Percentiles rank a stretch among this genome's conserved stretches.
Conservation (phyloP, 1,140 invertebrate species). For the Heterodera schachtii region DNA sequence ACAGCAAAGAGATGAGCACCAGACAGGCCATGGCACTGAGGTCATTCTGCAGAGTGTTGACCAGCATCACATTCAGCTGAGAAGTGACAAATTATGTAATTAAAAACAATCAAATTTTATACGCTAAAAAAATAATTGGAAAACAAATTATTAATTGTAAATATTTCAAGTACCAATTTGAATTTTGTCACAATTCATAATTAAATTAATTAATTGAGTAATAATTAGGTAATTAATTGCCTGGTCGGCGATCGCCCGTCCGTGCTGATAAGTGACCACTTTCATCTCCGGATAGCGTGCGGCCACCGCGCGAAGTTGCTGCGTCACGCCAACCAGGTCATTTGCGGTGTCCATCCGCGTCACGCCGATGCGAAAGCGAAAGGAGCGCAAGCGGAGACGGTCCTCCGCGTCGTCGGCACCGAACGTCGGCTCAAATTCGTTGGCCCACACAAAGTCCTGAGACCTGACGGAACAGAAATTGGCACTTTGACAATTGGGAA, state of each 20-base stretch:
- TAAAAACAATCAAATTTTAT: background rate
- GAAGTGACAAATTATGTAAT: slow-evolving; percentile 5
- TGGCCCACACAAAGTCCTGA: slow-evolving; percentile 64
- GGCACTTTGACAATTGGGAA: background rate
- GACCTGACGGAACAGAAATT: slow-evolving; percentile 40
- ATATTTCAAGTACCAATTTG: no score
- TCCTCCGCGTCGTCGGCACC: slow-evolving; percentile 47
- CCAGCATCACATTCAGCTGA: slow-evolving; percentile 83
- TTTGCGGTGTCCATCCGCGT: slow-evolving; percentile 58
- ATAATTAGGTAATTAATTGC: background rate
- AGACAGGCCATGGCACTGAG: slow-evolving; percentile 81
- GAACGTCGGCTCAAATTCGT: slow-evolving; percentile 35
- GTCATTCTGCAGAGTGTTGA: slow-evolving; percentile 88
- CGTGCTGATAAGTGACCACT: slow-evolving; percentile 88
- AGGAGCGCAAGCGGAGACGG: slow-evolving; percentile 54
- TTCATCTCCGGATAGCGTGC: slow-evolving; percentile 76
- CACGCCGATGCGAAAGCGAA: slow-evolving; percentile 64
- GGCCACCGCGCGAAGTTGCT: slow-evolving; percentile 76
- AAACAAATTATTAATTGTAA: no score
- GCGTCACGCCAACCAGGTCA: slow-evolving; percentile 59
- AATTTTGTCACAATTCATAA: no score
- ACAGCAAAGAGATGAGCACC: slow-evolving; percentile 93
- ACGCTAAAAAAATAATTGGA: slow-evolving; percentile 71
- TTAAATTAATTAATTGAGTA: no score
- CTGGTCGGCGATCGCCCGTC: slow-evolving; percentile 91